phyloP scores from a whole-genome alignment of 1,140 invertebrate genomes.

The Pinna nobilis region DNA sequence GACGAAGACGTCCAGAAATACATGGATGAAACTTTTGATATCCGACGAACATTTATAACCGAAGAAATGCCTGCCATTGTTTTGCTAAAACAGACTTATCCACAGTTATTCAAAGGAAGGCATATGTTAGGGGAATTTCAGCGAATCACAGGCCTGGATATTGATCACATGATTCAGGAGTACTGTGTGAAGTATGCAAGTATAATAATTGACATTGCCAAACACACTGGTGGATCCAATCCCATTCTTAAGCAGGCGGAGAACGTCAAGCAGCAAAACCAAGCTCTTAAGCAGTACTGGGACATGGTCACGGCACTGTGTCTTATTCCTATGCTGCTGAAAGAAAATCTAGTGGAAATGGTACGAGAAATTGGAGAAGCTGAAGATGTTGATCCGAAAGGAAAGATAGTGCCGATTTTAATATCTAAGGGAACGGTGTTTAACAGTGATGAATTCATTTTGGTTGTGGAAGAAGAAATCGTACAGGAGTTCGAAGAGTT shows the following conservation, averaged over 20 bases:
- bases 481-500: conserved; percentile 72
- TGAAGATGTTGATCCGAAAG: conserved; percentile 64
- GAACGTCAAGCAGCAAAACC: conserved; percentile 63
- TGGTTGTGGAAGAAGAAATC: conserved; percentile 68
- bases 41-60: conserved; percentile 64
- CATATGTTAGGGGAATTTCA: conserved; percentile 68
- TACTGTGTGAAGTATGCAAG: conserved; percentile 67
- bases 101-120: conserved; percentile 63
- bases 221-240: conserved; percentile 55
- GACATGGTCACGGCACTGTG: conserved; percentile 71
- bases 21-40: conserved; percentile 68
- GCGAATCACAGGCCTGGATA: conserved; percentile 65
- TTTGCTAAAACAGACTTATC: conserved; percentile 63
- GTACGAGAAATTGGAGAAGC: conserved; percentile 67
- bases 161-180: conserved; percentile 68
- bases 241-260: conserved; percentile 63
- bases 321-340: conserved; percentile 63
- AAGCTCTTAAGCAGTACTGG: conserved; percentile 68
- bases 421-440: conserved; percentile 67
- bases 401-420: conserved; percentile 68
- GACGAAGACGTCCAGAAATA: conserved; percentile 65
- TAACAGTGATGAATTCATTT: conserved; percentile 68
- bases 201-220: conserved; percentile 60
- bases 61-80: conserved; percentile 65
- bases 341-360: conserved; percentile 69